Evolutionary conservation across 1,140 invertebrate genomes (phyloP).

Genomic region (Cepaea nemoralis): DNA sequence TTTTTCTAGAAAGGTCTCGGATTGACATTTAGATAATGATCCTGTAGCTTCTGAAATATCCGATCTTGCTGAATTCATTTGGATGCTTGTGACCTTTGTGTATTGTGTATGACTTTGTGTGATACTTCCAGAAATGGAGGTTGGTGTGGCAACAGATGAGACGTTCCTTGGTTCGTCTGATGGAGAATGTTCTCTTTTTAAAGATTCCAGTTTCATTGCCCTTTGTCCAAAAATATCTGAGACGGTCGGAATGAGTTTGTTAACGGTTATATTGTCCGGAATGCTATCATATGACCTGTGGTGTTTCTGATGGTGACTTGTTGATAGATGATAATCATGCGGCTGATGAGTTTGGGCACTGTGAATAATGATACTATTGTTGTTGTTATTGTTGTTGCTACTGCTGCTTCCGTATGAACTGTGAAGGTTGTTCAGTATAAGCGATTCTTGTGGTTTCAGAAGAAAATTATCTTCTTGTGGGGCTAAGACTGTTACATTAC

Average conservation of each 20-base stretch:
- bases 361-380: not conserved
- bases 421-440: not conserved
- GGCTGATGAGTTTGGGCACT: not conserved
- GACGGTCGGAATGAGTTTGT: not conserved
- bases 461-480: conserved; percentile 10
- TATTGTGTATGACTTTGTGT: not conserved
- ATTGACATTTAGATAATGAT: not conserved
- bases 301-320: not conserved
- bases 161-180: not conserved
- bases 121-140: not conserved
- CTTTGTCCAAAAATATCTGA: not conserved
- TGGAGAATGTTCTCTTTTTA: not conserved
- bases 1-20: not conserved
- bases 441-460: conserved; percentile 6
- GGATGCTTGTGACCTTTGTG: not conserved
- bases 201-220: not conserved
- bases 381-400: not conserved
- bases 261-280: not conserved
- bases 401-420: not conserved
- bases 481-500: not conserved
- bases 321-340: too few species aligned
- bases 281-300: not conserved
- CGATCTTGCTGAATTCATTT: not conserved
- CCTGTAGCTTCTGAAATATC: too few species aligned
- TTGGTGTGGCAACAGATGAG: not conserved